A percentile compares a stretch with the other conserved stretches of the same genome.
phyloP scores from a whole-genome alignment of 2,113 vertebrate genomes.

The Chionis minor region DNA sequence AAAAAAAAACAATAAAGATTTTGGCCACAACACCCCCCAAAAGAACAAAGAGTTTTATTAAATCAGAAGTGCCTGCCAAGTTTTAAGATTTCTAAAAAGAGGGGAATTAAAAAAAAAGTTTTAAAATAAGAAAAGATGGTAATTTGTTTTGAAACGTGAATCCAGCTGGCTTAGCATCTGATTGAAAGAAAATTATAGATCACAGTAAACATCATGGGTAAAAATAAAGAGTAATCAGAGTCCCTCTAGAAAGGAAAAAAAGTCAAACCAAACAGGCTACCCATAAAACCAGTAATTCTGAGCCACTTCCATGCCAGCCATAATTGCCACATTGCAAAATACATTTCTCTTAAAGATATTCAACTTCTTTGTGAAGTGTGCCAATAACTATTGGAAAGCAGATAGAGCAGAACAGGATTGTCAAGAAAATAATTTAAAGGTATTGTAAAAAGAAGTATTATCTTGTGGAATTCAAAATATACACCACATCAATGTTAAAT shows the following conservation, averaged over 20 bases:
- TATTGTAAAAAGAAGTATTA: background rate
- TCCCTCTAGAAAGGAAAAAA: conserved; percentile 27
- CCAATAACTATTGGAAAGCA: conserved; percentile 72
- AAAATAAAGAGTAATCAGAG: conserved; percentile 72
- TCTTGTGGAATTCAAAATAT: background rate
- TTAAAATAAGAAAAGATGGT: background rate
- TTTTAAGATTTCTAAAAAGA: background rate
- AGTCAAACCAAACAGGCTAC: conserved; percentile 9
- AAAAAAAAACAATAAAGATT: background rate
- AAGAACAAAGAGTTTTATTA: background rate
- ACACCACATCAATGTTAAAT: background rate
- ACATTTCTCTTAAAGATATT: background rate
- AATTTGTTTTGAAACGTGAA: conserved; percentile 41
- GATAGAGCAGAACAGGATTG: conserved; percentile 27
- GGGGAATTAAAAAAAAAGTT: background rate
- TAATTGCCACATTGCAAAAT: conserved; percentile 68
- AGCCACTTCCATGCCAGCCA: conserved; percentile 34
- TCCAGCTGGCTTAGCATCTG: conserved; percentile 47
- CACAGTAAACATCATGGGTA: conserved; percentile 67
- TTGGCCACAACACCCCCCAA: background rate
- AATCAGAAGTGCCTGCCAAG: background rate
- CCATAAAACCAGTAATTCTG: conserved; percentile 38
- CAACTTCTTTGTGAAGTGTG: conserved; percentile 4
- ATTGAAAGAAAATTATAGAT: conserved; percentile 77
- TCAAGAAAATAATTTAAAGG: background rate